phyloP scores from a whole-genome alignment of 2,113 vertebrate species.

The Chloropsis cyanopogon region DNA sequence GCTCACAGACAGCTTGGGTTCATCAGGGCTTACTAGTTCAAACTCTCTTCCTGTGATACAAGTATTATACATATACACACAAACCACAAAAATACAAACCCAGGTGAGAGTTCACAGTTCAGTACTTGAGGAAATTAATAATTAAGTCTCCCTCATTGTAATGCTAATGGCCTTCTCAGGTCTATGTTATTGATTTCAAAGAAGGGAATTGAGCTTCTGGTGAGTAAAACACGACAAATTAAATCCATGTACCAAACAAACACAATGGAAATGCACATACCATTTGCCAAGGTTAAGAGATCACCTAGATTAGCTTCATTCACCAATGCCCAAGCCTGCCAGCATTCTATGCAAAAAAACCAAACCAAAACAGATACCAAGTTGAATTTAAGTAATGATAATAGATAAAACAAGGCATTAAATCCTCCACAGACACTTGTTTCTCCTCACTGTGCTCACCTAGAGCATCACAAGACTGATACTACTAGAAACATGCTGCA shows the following conservation, averaged over 20 bases:
- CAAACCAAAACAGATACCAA: not conserved
- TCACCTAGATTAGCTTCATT: slow-evolving; percentile 67
- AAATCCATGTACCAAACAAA: not conserved
- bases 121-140: not conserved
- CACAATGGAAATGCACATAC: slow-evolving; percentile 28
- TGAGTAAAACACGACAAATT: not conserved
- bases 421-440: not conserved
- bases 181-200: not conserved
- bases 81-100: not conserved
- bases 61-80: not conserved
- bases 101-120: not conserved
- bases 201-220: not conserved
- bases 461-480: not conserved
- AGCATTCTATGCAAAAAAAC: slow-evolving; percentile 39
- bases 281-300: slow-evolving; percentile 28
- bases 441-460: not conserved
- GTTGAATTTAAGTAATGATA: not conserved
- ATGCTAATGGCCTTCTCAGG: not conserved
- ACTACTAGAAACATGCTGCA: not conserved
- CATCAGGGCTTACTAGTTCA: not conserved
- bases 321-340: slow-evolving; percentile 72
- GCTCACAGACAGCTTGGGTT: not conserved
- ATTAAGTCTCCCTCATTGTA: not conserved
- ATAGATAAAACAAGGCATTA: not conserved
- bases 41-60: not conserved